A percentile compares a stretch with the other conserved stretches of the same genome.
These are phyloP conservation scores for Himalopsyche phryganea DNA, from an alignment of 1,140 invertebrate species.

Conservation along the genomic window DNA sequence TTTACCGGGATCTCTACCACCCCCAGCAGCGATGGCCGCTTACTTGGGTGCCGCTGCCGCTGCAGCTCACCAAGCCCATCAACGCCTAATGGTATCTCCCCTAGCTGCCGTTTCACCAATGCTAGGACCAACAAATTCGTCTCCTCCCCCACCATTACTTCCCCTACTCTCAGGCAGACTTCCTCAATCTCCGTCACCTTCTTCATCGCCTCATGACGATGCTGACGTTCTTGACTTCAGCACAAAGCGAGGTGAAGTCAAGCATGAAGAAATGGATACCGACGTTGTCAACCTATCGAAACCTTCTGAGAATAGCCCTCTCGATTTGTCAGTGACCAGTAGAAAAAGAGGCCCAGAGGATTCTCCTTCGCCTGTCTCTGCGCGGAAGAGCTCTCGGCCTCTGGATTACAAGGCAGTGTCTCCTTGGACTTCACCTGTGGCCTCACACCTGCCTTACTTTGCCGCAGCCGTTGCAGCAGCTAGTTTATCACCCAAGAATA, in stretches of 20 bases:
- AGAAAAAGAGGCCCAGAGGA: constrained; percentile 68
- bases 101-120: constrained; percentile 53
- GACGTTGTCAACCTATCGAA: constrained; percentile 68
- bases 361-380: constrained; percentile 58
- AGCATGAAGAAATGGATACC: constrained; percentile 58
- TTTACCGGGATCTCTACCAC: constrained; percentile 52
- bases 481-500: constrained; percentile 70
- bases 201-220: constrained; percentile 44
- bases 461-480: constrained; percentile 74
- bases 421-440: constrained; percentile 73
- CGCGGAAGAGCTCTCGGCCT: constrained; percentile 62
- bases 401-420: constrained; percentile 64
- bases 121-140: constrained; percentile 67
- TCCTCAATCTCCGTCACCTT: constrained; percentile 49
- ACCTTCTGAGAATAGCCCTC: constrained; percentile 65
- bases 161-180: constrained; percentile 45
- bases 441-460: constrained; percentile 75
- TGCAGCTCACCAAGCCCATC: constrained; percentile 66
- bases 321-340: constrained; percentile 75
- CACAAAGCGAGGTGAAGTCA: constrained; percentile 59
- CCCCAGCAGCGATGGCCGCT: constrained; percentile 70
- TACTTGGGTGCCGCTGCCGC: constrained; percentile 66
- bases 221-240: constrained; percentile 73
- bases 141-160: constrained; percentile 67
- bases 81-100: constrained; percentile 72